Percentiles rank a stretch among this genome's conserved stretches.
These are phyloP conservation scores for Oryctolagus cuniculus DNA, from an alignment of 2,113 vertebrate genomes.

Conservation along the genomic window DNA sequence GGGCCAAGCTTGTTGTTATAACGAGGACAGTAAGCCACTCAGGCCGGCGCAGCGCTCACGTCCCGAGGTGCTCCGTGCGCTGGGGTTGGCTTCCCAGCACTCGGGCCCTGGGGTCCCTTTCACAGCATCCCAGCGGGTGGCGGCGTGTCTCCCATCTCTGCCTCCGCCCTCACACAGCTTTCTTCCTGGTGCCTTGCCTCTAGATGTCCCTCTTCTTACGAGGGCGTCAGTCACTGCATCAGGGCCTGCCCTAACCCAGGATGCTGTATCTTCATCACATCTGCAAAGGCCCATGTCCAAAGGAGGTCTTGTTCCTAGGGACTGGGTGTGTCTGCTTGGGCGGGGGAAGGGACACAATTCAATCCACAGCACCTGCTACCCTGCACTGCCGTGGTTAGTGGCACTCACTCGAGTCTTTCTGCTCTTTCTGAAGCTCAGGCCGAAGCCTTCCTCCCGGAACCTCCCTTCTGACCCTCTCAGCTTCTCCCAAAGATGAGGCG, in stretches of 20 bases:
- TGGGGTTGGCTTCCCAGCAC: background rate
- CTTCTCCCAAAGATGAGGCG: background rate
- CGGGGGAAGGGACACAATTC: background rate
- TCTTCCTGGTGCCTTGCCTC: background rate
- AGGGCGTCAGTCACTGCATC: background rate
- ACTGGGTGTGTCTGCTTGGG: background rate
- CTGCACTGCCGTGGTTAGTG: background rate
- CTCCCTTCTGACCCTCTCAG: background rate
- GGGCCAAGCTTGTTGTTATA: background rate
- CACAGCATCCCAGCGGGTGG: too few relatives aligned
- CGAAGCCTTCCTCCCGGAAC: background rate
- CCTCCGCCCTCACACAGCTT: background rate
- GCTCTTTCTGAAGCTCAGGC: background rate
- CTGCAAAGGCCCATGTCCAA: conserved; percentile 6
- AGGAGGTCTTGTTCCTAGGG: background rate
- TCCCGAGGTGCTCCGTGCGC: background rate
- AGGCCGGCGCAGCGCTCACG: too few relatives aligned
- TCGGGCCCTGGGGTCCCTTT: too few relatives aligned
- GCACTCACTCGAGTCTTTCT: background rate
- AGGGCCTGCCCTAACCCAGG: background rate
- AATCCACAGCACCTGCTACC: background rate
- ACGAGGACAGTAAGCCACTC: background rate
- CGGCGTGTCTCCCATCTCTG: background rate
- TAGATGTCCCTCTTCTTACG: background rate
- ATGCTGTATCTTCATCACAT: background rate